Conservation (phyloP, 1,140 invertebrate genomes). For the Drosophila lacertosa region DNA sequence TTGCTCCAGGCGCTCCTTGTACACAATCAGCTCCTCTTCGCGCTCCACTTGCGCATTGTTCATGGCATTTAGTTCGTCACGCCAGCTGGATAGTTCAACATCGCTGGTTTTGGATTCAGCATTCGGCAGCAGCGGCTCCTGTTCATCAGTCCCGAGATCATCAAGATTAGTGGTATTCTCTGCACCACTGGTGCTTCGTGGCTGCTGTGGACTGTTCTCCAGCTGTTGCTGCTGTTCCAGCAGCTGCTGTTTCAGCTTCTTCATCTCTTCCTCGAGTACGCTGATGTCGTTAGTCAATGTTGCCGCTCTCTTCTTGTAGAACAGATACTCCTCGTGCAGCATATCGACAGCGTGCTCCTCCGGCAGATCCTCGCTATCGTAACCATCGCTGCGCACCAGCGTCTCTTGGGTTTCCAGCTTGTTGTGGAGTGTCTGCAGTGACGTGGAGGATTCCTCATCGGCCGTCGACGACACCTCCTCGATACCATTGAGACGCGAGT, state of each 20-base stretch:
- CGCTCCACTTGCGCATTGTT: slow-evolving; percentile 58
- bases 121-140: slow-evolving; percentile 4
- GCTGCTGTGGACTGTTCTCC: neutral
- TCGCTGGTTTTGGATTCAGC: slow-evolving; percentile 12
- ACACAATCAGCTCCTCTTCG: slow-evolving; percentile 79
- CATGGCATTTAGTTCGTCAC: slow-evolving; percentile 57
- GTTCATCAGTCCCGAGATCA: slow-evolving; percentile 3
- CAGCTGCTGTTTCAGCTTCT: slow-evolving; percentile 32
- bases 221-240: slow-evolving; percentile 9
- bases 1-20: slow-evolving; percentile 76
- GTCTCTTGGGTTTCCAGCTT: slow-evolving; percentile 42
- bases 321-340: slow-evolving; percentile 72
- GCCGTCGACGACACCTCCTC: slow-evolving; percentile 18
- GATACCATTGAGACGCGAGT: slow-evolving; percentile 50
- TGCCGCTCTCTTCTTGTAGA: slow-evolving; percentile 56
- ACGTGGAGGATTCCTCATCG: neutral
- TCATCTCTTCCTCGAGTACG: slow-evolving; percentile 53
- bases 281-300: slow-evolving; percentile 43
- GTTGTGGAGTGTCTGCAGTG: slow-evolving; percentile 1
- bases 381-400: slow-evolving; percentile 12
- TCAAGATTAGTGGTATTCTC: neutral
- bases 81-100: slow-evolving; percentile 50
- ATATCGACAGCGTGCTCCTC: slow-evolving; percentile 70
- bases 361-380: slow-evolving; percentile 15
- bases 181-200: neutral